A percentile compares a stretch with the other conserved stretches of the same genome.
phyloP scores from a whole-genome alignment of 2,888 invertebrate species.

The Caenorhabditis macrosperma region DNA sequence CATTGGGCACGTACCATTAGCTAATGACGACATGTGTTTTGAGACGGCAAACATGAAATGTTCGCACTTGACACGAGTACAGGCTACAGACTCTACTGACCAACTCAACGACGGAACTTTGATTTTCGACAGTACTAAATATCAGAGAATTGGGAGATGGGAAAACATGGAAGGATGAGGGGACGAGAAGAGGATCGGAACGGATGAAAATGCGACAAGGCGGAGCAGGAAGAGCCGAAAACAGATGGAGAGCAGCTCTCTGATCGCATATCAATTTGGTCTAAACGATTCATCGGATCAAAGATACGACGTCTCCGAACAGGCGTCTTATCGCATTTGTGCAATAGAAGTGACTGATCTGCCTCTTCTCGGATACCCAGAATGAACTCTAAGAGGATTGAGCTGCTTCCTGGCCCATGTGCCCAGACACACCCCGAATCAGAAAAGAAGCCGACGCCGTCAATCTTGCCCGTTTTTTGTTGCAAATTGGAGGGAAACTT shows the following conservation, averaged over 20 bases:
- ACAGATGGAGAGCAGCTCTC: not conserved
- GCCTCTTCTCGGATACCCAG: not conserved
- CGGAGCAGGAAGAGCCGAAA: not conserved
- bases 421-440: not conserved
- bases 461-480: not conserved
- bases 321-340: not conserved
- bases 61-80: not conserved
- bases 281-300: not conserved
- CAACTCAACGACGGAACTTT: not conserved
- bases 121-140: not conserved
- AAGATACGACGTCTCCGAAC: not conserved
- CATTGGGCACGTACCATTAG: not conserved
- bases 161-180: too few relatives aligned
- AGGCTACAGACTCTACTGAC: not conserved
- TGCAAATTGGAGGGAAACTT: not conserved
- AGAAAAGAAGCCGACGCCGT: not conserved
- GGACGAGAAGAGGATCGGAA: not conserved
- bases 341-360: not conserved
- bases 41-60: not conserved
- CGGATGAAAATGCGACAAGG: not conserved
- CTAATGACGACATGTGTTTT: conserved; percentile 19
- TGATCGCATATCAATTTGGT: not conserved
- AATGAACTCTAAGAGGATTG: not conserved
- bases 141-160: not conserved
- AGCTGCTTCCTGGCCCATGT: not conserved